These are phyloP conservation scores for Atrina japonica DNA, from an alignment of 2,888 invertebrate species.

Conservation along the genomic window DNA sequence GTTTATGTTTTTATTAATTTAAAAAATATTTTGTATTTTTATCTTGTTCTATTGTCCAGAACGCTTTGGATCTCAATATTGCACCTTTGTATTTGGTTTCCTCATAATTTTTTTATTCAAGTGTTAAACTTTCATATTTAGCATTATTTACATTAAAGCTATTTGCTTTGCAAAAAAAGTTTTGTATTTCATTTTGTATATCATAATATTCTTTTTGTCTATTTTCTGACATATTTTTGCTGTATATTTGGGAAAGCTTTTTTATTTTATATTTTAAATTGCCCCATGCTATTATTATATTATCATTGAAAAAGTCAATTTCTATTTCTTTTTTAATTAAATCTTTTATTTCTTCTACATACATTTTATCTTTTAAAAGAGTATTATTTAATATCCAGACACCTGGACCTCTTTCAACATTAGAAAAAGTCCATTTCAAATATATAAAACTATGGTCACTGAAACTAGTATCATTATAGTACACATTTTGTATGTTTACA, in stretches of 20 bases:
- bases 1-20: too few relatives aligned
- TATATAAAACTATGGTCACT: conserved; percentile 15
- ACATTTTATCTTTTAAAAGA: conserved; percentile 22
- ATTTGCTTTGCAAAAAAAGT: conserved; percentile 1
- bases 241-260: too few relatives aligned
- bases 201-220: too few relatives aligned
- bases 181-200: conserved; percentile 7
- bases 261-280: conserved; percentile 2
- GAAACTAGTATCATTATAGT: conserved; percentile 4
- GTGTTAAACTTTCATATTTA: too few relatives aligned
- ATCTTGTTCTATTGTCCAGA: conserved; percentile 6
- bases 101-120: conserved; percentile 10
- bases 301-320: background rate
- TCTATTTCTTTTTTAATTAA: conserved; percentile 1
- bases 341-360: background rate
- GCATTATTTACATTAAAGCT: too few relatives aligned
- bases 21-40: too few relatives aligned
- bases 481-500: too few relatives aligned
- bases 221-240: too few relatives aligned
- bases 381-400: too few relatives aligned
- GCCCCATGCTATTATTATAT: background rate
- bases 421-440: conserved; percentile 17
- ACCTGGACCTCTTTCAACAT: too few relatives aligned
- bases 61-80: too few relatives aligned
- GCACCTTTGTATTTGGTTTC: conserved; percentile 2